phyloP scores from a whole-genome alignment of 2,888 invertebrate genomes.

The Itoplectis maculator region DNA sequence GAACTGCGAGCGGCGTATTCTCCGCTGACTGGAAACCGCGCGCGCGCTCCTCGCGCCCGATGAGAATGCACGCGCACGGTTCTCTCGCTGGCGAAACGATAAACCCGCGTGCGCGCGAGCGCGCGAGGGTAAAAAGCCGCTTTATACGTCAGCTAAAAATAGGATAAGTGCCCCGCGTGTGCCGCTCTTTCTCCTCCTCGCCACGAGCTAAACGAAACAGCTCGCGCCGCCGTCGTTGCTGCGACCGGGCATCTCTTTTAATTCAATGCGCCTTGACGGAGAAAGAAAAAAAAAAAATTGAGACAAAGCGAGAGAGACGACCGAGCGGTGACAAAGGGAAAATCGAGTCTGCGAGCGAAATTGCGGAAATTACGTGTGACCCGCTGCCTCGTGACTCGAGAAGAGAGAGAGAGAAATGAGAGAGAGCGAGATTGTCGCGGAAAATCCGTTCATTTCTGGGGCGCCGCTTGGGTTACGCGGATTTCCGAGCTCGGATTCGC shows the following conservation, averaged over 20 bases:
- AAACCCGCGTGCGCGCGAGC: background rate
- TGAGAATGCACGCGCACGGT: slow-evolving; percentile 26
- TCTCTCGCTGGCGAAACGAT: slow-evolving; percentile 18
- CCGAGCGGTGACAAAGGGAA: too few relatives aligned
- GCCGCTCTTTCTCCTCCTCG: slow-evolving; percentile 1
- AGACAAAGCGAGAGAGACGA: too few relatives aligned
- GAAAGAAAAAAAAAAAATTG: background rate
- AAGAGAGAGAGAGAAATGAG: background rate
- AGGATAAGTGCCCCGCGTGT: slow-evolving; percentile 31
- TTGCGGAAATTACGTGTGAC: background rate
- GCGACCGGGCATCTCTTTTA: slow-evolving; percentile 8
- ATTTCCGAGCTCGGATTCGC: too few relatives aligned
- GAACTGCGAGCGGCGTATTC: slow-evolving; percentile 32
- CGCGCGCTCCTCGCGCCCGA: slow-evolving; percentile 6
- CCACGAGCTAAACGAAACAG: slow-evolving; percentile 10
- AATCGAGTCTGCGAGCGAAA: background rate
- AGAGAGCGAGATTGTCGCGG: too few relatives aligned
- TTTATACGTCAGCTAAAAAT: slow-evolving; percentile 34
- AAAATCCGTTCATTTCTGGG: too few relatives aligned
- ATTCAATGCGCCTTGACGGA: slow-evolving; percentile 10
- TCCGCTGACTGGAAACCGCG: slow-evolving; percentile 22
- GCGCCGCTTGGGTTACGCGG: too few relatives aligned
- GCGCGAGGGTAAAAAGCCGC: slow-evolving; percentile 22
- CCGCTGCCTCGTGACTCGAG: too few relatives aligned
- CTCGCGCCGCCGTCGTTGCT: too few relatives aligned